Evolutionary conservation across 2,888 invertebrate species (phyloP), one percentile per base, ranked within the genome.

Genomic region (Mythimna pallens): DNA sequence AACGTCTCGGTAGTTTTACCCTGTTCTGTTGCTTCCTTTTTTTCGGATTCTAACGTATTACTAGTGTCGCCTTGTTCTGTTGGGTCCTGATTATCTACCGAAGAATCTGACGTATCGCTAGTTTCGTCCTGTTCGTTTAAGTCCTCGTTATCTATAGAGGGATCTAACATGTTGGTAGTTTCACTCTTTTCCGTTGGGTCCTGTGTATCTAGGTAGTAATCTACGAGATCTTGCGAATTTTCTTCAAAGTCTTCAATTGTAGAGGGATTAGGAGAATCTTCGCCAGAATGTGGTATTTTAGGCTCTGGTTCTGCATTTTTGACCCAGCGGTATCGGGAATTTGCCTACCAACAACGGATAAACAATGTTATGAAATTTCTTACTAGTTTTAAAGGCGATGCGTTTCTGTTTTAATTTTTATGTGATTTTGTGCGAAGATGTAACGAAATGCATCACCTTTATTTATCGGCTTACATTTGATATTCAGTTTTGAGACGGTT

Each of bases 311-410:
- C 70, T 62, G 47, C 43, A 22, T 54, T 68, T 70, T 10, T 66
- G 36, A 59, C 66, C 73, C 78, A 70, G 64, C 65, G 65, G 59
- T 77, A 81, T 22, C 70, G 74, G 65, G 78, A 63, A 68, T 73
- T 40, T 30, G 47, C 69, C 82, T 82, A 73, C 61, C 82, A 70
- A 75, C 72, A 75, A 81, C 40, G 70, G 66, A 79, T 64, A 77
- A 73, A 81, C 43, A 66, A 54, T 52, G 36, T 73, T 81, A 81
- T 74, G 55, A 66, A 70, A 36, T 64, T 47, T 62, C 61, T 36
- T 43, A 47, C 67, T n/a, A n/a, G 54, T 40, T 64, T 36, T 50
- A 77, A 62, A 77, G 52, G 57, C 22, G 57, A 72, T 65, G 72
- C 65, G 30, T 78, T 77, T 78, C 72, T 34, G 34, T 14, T 17